A percentile compares a stretch with the other conserved stretches of the same genome.
These are phyloP conservation scores for Dysdera silvatica DNA, from an alignment of 1,140 invertebrate genomes.

Conservation along the genomic window DNA sequence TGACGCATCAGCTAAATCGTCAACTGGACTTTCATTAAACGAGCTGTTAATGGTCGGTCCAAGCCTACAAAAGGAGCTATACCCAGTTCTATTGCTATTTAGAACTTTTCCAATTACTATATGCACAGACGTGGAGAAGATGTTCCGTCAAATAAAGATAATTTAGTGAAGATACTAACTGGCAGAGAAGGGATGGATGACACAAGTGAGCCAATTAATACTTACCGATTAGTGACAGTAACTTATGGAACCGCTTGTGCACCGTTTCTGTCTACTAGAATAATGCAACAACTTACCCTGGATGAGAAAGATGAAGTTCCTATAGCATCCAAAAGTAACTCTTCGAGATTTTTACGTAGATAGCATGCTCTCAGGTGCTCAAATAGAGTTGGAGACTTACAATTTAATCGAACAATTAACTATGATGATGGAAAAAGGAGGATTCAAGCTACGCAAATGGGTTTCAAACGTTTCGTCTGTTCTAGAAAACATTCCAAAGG, in stretches of 20 bases:
- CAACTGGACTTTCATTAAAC: not conserved
- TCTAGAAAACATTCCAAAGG: not conserved
- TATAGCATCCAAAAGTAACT: slow-evolving; percentile 13
- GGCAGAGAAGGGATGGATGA: slow-evolving; percentile 44
- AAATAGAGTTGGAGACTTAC: slow-evolving; percentile 14
- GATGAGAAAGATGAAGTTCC: slow-evolving; percentile 33
- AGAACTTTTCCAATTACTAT: slow-evolving; percentile 32
- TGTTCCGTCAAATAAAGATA: slow-evolving; percentile 43
- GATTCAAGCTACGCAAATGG: slow-evolving; percentile 42
- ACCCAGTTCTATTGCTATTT: slow-evolving; percentile 33
- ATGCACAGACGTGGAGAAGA: slow-evolving; percentile 42
- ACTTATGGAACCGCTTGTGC: slow-evolving; percentile 40
- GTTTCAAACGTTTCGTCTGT: slow-evolving; percentile 36
- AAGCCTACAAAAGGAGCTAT: slow-evolving; percentile 29
- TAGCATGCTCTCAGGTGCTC: slow-evolving; percentile 33
- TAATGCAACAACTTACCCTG: slow-evolving; percentile 33
- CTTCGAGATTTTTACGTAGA: slow-evolving; percentile 34
- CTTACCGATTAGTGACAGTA: slow-evolving; percentile 37
- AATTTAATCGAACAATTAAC: no score
- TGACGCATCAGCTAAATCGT: slow-evolving; percentile 5
- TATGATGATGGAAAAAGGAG: slow-evolving; percentile 25
- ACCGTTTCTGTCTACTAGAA: slow-evolving; percentile 38
- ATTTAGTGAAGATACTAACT: slow-evolving; percentile 38
- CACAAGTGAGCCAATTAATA: slow-evolving; percentile 33
- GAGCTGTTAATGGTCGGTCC: slow-evolving; percentile 1